A percentile compares a stretch with the other conserved stretches of the same genome.
Evolutionary conservation across 2,888 invertebrate genomes (phyloP).

Genomic region (Amphimallon solstitiale): DNA sequence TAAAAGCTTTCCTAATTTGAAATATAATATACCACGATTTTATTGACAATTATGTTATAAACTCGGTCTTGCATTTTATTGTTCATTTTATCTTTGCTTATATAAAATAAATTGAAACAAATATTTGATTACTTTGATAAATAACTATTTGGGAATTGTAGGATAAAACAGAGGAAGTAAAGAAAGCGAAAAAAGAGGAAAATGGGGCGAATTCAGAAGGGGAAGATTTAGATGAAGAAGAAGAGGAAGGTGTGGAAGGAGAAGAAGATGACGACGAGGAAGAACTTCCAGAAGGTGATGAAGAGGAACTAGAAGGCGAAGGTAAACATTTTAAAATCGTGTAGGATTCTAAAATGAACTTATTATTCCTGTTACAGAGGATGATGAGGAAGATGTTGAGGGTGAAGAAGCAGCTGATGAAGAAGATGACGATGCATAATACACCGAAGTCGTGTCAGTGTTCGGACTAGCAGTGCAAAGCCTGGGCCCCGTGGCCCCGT

Average conservation of each 20-base stretch:
- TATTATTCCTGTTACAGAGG: conserved; percentile 53
- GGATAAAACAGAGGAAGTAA: conserved; percentile 80
- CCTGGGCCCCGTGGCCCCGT: conserved; percentile 40
- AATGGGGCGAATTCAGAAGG: conserved; percentile 75
- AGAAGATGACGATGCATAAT: conserved; percentile 64
- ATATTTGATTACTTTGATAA: neutral
- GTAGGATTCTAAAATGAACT: conserved; percentile 23
- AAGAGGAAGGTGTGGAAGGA: conserved; percentile 62
- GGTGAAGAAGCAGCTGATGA: conserved; percentile 62
- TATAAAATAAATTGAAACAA: no score
- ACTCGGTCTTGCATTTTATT: no score
- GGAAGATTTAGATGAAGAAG: conserved; percentile 73
- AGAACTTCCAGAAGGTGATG: conserved; percentile 62
- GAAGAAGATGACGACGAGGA: conserved; percentile 64
- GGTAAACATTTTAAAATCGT: conserved; percentile 50
- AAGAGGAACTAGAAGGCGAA: conserved; percentile 63
- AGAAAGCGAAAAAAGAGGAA: conserved; percentile 84
- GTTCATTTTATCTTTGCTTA: no score
- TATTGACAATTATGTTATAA: no score
- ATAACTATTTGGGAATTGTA: conserved; percentile 55
- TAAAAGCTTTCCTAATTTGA: no score
- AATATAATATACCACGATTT: no score
- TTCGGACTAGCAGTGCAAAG: conserved; percentile 47
- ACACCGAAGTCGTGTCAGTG: conserved; percentile 45
- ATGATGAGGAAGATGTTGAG: conserved; percentile 62